Base-by-base conservation (phyloP, 1,140 invertebrate species). In the Drosophila ficusphila region DNA sequence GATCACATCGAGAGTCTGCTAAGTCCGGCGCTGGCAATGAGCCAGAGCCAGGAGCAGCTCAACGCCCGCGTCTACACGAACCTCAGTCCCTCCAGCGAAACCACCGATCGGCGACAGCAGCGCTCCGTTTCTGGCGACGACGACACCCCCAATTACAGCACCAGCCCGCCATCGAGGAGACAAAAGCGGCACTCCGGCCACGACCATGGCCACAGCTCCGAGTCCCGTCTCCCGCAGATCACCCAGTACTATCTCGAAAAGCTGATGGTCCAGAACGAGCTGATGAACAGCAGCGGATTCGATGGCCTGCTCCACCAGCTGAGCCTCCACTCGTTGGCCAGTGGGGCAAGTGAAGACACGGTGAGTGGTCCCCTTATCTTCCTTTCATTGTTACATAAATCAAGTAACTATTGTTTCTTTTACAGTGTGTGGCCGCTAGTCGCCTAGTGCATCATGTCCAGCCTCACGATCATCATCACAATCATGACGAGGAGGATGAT, bases 271-370 rank as follows among this genome's bases (percentile, higher is more conserved):
- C 92, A 93, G 16, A 53, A 41, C n/a, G 41, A 64, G 16, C 5
- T 29, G 16, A 42, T 88, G 33, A 77, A 68, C 46, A 54, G 41
- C 39, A 88, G 46, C 56, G 48, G 36, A 12, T 95, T 96, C 68
- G 93, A 95, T 69, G 93, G 91, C 36, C 93, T 96, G 89, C 88
- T 96, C 1, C 91, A 93, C 53, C 93, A 93, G 19, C 76, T 96
- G 54, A 93, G 94, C 48, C 91, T 96, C 7, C 79, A 92, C 46
- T 93, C 93, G 54, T 85, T 95, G 57, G 77, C 93, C 38, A 91
- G 90, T 27, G 90, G 67, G 36, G 75, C 79, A 34, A 91, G 92
- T 51, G 92, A 93, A 72, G 92, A 92, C 12, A 92, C 91, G 48
- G 93, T 94, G 71, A 93, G 91, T 91, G 31, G 11, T 18, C 14